These are phyloP conservation scores for Dinocampus coccinellae DNA, from an alignment of 2,888 invertebrate species.

Conservation along the genomic window DNA sequence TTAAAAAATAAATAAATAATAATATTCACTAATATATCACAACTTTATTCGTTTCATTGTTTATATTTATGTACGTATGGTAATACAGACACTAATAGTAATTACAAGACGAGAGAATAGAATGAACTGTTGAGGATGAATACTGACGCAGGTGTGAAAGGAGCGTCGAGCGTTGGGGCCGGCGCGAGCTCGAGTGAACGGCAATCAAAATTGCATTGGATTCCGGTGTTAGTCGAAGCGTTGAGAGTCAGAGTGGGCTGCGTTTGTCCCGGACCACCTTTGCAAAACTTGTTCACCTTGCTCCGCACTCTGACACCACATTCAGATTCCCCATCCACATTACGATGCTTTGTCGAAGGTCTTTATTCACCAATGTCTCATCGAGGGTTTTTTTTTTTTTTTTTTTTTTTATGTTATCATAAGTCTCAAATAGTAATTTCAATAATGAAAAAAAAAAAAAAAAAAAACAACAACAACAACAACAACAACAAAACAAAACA, in stretches of 20 bases:
- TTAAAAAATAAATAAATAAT: too few relatives aligned
- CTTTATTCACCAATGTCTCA: too few relatives aligned
- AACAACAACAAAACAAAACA: too few relatives aligned
- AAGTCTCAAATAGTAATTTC: too few relatives aligned
- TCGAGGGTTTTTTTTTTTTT: too few relatives aligned
- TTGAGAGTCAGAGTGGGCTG: constrained; percentile 28
- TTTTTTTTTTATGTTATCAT: too few relatives aligned
- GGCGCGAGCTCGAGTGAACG: constrained; percentile 45
- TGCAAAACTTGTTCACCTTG: constrained; percentile 35
- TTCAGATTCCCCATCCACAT: constrained; percentile 28
- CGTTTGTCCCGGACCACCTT: constrained; percentile 28
- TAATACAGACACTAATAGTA: too few relatives aligned
- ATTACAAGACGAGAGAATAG: not conserved
- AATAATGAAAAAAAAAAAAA: too few relatives aligned
- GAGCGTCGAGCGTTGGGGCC: constrained; percentile 28
- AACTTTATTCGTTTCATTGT: not conserved
- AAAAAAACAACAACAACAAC: too few relatives aligned
- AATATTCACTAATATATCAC: not conserved
- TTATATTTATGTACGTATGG: too few relatives aligned
- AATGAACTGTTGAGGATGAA: not conserved
- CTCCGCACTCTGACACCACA: constrained; percentile 27
- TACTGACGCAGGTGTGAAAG: not conserved
- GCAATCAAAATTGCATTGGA: constrained; percentile 25
- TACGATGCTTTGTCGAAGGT: too few relatives aligned
- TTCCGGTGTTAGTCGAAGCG: constrained; percentile 12